These are phyloP conservation scores for Calidris pygmaea DNA, from an alignment of 2,113 vertebrate species.

Conservation along the genomic window DNA sequence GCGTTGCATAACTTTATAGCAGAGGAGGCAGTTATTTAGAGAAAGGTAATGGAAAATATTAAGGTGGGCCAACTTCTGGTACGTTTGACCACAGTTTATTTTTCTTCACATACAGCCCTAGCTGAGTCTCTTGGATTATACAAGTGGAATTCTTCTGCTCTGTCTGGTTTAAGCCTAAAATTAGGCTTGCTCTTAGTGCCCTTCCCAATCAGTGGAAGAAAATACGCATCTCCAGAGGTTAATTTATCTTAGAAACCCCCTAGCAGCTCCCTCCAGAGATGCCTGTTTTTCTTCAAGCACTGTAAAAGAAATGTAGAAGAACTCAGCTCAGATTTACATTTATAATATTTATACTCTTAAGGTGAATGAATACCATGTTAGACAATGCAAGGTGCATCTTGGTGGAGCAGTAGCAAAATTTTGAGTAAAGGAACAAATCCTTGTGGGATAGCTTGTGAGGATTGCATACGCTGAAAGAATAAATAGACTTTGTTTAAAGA, in stretches of 20 bases:
- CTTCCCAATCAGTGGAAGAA: not conserved
- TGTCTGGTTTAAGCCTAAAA: not conserved
- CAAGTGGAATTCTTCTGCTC: not conserved
- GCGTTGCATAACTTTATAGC: not conserved
- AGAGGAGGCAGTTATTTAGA: not conserved
- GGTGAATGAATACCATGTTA: accelerated
- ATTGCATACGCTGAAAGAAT: not conserved
- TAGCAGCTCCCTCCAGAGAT: not conserved
- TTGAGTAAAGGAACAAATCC: not conserved
- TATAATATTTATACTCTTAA: not conserved
- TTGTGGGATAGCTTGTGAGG: not conserved
- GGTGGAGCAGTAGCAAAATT: not conserved
- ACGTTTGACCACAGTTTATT: not conserved
- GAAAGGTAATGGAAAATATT: not conserved
- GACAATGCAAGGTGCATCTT: not conserved
- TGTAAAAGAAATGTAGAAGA: not conserved
- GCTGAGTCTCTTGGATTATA: not conserved
- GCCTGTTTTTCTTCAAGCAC: not conserved
- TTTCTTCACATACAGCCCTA: not conserved
- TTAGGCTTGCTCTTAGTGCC: not conserved
- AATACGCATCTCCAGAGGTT: accelerated
- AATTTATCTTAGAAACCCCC: not conserved
- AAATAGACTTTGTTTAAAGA: not conserved
- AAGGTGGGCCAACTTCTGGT: not conserved
- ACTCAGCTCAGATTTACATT: not conserved